Evolutionary conservation across 2,113 vertebrate genomes (phyloP).

Genomic region (Pandion haliaetus): DNA sequence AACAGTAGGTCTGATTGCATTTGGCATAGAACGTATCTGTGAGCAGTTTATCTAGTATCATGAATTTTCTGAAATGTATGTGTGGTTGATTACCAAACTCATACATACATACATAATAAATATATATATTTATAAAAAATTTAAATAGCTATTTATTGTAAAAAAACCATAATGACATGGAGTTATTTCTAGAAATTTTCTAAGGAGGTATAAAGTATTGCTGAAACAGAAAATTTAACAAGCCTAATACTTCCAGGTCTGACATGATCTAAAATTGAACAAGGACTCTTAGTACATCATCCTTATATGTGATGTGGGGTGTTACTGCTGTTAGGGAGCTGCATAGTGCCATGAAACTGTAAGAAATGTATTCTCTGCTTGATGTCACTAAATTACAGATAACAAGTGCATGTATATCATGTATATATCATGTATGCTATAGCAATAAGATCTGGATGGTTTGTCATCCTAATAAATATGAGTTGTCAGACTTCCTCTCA

Average conservation of each 20-base stretch:
- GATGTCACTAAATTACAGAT: neutral
- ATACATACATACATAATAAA: neutral
- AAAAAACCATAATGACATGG: accelerated
- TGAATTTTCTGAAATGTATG: neutral
- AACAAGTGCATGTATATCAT: neutral
- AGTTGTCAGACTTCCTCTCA: neutral
- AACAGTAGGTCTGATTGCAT: neutral
- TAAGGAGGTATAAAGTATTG: neutral
- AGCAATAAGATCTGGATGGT: neutral
- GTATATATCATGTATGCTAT: neutral
- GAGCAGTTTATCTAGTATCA: neutral
- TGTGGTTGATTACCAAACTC: neutral
- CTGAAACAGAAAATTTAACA: neutral
- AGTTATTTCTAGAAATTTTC: neutral
- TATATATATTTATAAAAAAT: neutral
- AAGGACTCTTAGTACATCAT: neutral
- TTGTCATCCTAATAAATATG: neutral
- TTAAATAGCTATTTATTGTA: neutral
- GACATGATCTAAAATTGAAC: neutral
- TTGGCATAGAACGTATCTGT: neutral
- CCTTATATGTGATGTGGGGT: neutral
- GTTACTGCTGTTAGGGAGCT: neutral
- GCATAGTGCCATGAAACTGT: neutral
- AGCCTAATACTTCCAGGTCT: neutral
- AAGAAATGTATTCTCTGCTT: neutral